These are phyloP conservation scores for Diplodus sargus DNA, from an alignment of 2,797 vertebrate genomes.

Conservation along the genomic window DNA sequence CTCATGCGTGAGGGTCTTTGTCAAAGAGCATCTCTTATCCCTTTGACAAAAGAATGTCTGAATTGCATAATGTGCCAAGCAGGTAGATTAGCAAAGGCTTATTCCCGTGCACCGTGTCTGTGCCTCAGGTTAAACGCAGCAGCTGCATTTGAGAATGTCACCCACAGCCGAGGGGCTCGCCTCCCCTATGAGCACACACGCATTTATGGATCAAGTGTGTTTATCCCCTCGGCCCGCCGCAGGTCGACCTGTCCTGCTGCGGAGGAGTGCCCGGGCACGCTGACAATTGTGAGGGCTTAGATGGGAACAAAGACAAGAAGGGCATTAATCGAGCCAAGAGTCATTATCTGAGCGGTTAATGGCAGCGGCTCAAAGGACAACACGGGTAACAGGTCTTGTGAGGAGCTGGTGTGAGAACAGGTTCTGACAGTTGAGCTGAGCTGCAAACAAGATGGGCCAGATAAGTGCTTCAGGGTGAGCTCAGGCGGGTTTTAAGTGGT, in stretches of 20 bases:
- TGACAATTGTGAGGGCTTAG: slow-evolving; percentile 41
- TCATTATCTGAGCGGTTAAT: slow-evolving; percentile 58
- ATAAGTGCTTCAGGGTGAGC: slow-evolving; percentile 59
- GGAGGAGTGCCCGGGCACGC: slow-evolving; percentile 62
- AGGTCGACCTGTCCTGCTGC: slow-evolving; percentile 65
- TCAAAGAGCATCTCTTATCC: slow-evolving; percentile 49
- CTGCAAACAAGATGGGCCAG: slow-evolving; percentile 63
- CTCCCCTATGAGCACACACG: slow-evolving; percentile 58
- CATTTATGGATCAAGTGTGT: slow-evolving; percentile 80
- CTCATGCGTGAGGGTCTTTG: slow-evolving; percentile 27
- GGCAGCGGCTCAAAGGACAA: slow-evolving; percentile 48
- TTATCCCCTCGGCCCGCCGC: slow-evolving; percentile 61
- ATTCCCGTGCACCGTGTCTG: slow-evolving; percentile 57
- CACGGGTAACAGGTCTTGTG: slow-evolving; percentile 49
- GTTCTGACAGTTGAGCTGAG: slow-evolving; percentile 73
- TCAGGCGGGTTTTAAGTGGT: slow-evolving; percentile 66
- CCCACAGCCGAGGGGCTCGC: slow-evolving; percentile 45
- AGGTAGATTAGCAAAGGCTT: slow-evolving; percentile 75
- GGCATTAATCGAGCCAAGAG: slow-evolving; percentile 60
- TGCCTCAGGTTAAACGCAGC: slow-evolving; percentile 72
- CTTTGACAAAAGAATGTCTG: slow-evolving; percentile 75
- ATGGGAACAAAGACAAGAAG: slow-evolving; percentile 56
- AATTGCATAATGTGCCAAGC: slow-evolving; percentile 63
- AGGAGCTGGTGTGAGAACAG: slow-evolving; percentile 57
- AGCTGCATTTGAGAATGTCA: slow-evolving; percentile 76